Base-by-base conservation (phyloP, 2,113 vertebrate genomes). In the Cyphotilapia sp. region DNA sequence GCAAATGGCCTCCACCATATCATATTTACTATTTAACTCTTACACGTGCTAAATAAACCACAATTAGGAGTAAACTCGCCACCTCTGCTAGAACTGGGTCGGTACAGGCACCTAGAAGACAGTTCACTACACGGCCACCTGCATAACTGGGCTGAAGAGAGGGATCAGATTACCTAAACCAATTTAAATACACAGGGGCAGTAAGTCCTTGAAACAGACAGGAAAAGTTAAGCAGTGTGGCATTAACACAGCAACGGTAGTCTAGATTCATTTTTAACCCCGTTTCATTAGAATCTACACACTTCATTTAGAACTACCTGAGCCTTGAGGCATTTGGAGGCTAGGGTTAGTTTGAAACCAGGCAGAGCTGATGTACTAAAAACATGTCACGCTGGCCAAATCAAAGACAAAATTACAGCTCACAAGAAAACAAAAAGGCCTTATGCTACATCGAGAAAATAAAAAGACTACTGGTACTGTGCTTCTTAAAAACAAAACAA, bases 391-490 rank as follows among this genome's bases (percentile, higher is more conserved):
- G 4, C 83, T 81, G 87, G 86, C 85, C 86, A 93, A 95, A 94
- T 93, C 14, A 87, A 94, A 88, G 87, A 91, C 84, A 94, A 91
- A 93, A 84, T 89, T 85, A 95, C 61, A 91, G 90, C 88, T 92
- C 88, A 87, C 90, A 76, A 31, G 51, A 86, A 95, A 95, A 89
- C 29, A 85, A 85, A 93, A 94, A 93, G 84, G 88, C 89, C 66
- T 86, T 92, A 93, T 93, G 95, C 95, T 94, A 95, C 94, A 94
- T 94, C 83, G 86, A 92, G 51, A 90, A 90, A 90, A 85, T 74
- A 92, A 94, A 94, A 92, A 90, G 89, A 94, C 83, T 78, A 93
- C 85, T 91, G 87, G 83, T 95, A 95, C 95, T 96, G 96, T 96
- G 95, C 95, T 96, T 96, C 88, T 94, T 92, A 81, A 91, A 63